Evolutionary conservation across 2,888 invertebrate genomes (phyloP).

Genomic region (Andrena bicolor): DNA sequence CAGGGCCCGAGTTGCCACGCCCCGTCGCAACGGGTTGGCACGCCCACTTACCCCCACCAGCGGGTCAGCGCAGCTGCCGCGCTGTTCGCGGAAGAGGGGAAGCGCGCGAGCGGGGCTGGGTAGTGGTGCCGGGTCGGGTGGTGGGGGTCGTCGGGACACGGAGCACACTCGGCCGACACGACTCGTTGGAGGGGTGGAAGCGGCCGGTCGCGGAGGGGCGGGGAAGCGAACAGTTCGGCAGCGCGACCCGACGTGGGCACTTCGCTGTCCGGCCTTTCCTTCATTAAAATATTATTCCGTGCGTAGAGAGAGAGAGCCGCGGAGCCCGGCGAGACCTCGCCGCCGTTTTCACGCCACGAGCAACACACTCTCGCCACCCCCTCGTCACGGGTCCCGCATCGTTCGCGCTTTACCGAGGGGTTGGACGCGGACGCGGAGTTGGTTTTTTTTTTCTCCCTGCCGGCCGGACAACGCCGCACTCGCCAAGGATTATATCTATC

Average conservation of each 20-base stretch:
- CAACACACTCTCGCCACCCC: conserved; percentile 67
- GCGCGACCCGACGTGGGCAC: conserved; percentile 85
- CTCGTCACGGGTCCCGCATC: conserved; percentile 59
- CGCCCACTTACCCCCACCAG: conserved; percentile 47
- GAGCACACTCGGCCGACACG: conserved; percentile 59
- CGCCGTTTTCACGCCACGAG: conserved; percentile 71
- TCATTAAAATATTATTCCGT: conserved; percentile 84
- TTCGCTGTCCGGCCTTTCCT: conserved; percentile 85
- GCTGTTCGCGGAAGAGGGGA: conserved; percentile 15
- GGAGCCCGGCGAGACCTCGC: conserved; percentile 72
- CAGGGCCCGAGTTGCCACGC: conserved; percentile 59
- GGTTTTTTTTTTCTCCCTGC: conserved; percentile 44
- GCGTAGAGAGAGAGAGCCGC: conserved; percentile 73
- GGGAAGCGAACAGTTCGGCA: conserved; percentile 84
- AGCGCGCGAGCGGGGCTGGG: conserved; percentile 41
- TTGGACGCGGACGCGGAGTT: conserved; percentile 45
- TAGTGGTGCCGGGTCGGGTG: conserved; percentile 40
- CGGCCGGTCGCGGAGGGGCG: conserved; percentile 82
- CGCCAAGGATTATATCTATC: conserved; percentile 50
- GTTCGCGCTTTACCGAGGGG: conserved; percentile 55
- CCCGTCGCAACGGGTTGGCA: conserved; percentile 59
- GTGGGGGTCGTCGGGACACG: conserved; percentile 58
- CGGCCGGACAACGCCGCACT: conserved; percentile 38
- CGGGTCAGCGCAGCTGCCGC: conserved; percentile 32
- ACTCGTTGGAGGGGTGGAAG: conserved; percentile 75